These are phyloP conservation scores for Eristalis pertinax DNA, from an alignment of 2,888 invertebrate species.

Conservation along the genomic window DNA sequence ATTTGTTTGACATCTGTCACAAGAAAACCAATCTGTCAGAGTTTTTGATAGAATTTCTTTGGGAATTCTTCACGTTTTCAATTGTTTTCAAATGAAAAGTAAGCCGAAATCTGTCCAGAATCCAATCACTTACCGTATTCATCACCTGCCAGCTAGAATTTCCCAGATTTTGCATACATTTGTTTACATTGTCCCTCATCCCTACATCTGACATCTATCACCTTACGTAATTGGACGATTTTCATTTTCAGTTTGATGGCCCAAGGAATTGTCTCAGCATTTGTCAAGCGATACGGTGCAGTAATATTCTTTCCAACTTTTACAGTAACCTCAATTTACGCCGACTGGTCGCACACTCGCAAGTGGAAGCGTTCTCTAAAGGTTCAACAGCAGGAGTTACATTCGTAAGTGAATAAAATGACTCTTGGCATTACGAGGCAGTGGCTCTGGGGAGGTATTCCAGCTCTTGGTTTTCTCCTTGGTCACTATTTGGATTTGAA, in stretches of 20 bases:
- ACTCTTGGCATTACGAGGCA: conserved; percentile 83
- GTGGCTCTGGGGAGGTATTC: conserved; percentile 82
- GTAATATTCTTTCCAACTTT: conserved; percentile 87
- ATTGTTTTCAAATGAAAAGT: conserved; percentile 46
- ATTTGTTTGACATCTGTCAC: background rate
- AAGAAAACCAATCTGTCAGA: background rate
- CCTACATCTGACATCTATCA: background rate
- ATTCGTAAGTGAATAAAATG: conserved; percentile 73
- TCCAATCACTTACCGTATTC: background rate
- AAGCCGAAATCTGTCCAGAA: conserved; percentile 11
- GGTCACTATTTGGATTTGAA: conserved; percentile 86
- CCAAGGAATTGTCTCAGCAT: conserved; percentile 78
- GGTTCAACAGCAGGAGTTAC: conserved; percentile 75
- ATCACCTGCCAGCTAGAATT: background rate
- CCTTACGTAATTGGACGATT: conserved; percentile 52
- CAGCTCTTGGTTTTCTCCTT: conserved; percentile 83
- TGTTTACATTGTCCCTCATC: background rate
- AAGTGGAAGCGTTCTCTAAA: conserved; percentile 84
- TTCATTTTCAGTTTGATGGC: conserved; percentile 74
- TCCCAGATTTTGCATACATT: conserved; percentile 7
- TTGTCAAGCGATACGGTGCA: conserved; percentile 85
- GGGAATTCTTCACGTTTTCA: background rate
- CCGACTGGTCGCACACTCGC: conserved; percentile 88
- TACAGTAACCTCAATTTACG: conserved; percentile 84
- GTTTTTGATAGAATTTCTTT: background rate